Evolutionary conservation across 2,888 invertebrate species (phyloP).

Genomic region (Ectemnius continuus): DNA sequence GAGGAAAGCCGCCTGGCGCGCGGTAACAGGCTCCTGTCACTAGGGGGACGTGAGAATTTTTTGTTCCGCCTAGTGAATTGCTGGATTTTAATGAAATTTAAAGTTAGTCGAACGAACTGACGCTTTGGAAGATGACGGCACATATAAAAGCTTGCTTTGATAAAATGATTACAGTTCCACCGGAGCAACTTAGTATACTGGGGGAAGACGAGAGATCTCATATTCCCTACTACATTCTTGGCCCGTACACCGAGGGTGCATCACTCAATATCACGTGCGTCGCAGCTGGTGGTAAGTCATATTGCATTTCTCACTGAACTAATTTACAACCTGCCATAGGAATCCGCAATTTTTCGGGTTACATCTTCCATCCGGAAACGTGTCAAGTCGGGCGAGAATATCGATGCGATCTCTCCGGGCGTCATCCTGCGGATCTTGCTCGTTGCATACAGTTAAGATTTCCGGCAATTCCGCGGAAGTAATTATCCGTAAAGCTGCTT

Average conservation of each 20-base stretch:
- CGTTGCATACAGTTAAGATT: too few relatives aligned
- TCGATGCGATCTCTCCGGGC: not conserved
- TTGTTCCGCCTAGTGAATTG: too few relatives aligned
- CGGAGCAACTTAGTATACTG: conserved; percentile 88
- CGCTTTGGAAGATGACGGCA: not conserved
- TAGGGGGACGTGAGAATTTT: too few relatives aligned
- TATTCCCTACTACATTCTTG: conserved; percentile 87
- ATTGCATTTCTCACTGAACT: not conserved
- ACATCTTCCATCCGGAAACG: not conserved
- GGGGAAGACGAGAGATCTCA: conserved; percentile 86
- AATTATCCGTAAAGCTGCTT: conserved; percentile 5
- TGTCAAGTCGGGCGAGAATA: not conserved
- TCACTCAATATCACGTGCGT: conserved; percentile 91
- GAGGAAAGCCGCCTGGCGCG: not conserved
- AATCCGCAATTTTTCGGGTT: not conserved
- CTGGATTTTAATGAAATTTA: too few relatives aligned
- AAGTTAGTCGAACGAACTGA: too few relatives aligned
- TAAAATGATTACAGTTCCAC: conserved; percentile 84
- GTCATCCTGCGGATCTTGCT: too few relatives aligned
- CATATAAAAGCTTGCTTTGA: conserved; percentile 19
- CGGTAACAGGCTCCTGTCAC: not conserved
- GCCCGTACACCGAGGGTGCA: conserved; percentile 92
- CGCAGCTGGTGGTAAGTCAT: conserved; percentile 87
- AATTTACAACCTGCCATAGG: not conserved
- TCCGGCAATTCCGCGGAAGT: not conserved